Percentiles rank a stretch among this genome's conserved stretches.
Conservation (phyloP, 2,797 vertebrate species). For the Anableps anableps region DNA sequence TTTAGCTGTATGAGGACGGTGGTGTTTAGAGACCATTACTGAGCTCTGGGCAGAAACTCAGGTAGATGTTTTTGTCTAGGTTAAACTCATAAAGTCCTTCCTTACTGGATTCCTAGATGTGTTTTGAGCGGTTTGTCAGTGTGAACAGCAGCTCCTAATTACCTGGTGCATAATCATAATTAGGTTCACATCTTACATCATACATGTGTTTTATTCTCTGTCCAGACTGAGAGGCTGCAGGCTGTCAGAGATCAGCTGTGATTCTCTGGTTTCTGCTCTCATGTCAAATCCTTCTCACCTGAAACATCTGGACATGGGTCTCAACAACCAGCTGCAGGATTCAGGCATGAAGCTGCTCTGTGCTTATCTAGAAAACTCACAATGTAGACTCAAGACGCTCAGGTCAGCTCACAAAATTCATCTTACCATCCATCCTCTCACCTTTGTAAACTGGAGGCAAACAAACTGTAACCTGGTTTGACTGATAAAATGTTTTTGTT, state of each 20-base stretch:
- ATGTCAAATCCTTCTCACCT: background rate
- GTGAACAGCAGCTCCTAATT: background rate
- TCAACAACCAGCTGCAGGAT: background rate
- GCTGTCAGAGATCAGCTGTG: background rate
- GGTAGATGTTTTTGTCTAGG: too few relatives aligned
- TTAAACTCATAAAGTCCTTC: too few relatives aligned
- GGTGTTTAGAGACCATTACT: too few relatives aligned
- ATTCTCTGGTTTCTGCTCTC: background rate
- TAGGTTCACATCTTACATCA: background rate
- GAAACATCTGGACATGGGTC: background rate
- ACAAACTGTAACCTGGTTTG: background rate
- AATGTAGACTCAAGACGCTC: background rate
- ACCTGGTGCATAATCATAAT: too few relatives aligned
- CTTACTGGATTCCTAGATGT: background rate
- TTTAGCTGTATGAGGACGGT: too few relatives aligned
- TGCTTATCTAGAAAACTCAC: background rate
- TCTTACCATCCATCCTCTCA: background rate
- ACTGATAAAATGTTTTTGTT: background rate
- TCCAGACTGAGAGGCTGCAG: constrained; percentile 2
- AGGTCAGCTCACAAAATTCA: background rate
- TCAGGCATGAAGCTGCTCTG: background rate
- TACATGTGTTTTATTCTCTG: background rate
- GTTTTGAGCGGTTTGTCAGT: background rate
- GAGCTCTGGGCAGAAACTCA: background rate
- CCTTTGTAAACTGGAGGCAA: background rate